These are phyloP conservation scores for Halictus quadricinctus DNA, from an alignment of 2,888 invertebrate genomes.

Conservation along the genomic window DNA sequence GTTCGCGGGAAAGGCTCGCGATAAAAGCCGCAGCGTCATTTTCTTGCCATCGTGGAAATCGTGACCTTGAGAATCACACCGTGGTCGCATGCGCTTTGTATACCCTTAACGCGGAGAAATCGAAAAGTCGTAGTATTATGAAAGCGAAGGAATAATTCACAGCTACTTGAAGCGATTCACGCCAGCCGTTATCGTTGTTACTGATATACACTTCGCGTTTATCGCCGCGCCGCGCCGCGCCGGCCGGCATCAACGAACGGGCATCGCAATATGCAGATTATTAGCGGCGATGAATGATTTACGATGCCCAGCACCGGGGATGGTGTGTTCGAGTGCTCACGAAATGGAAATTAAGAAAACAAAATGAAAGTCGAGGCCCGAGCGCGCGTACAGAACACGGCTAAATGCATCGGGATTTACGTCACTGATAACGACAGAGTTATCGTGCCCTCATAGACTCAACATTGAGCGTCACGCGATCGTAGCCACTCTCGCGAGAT, in stretches of 20 bases:
- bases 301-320: not conserved
- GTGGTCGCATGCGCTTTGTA: not conserved
- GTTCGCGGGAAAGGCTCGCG: not conserved
- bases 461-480: constrained; percentile 51
- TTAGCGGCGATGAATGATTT: constrained; percentile 26
- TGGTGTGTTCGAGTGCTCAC: not conserved
- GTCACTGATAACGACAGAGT: constrained; percentile 58
- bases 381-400: not conserved
- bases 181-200: not conserved
- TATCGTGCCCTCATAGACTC: constrained; percentile 59
- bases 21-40: not conserved
- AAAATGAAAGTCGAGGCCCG: not conserved
- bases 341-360: not conserved
- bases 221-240: not conserved
- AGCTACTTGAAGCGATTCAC: not conserved
- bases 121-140: not conserved
- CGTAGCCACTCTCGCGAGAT: constrained; percentile 12
- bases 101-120: not conserved
- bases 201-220: not conserved
- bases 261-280: not conserved
- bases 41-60: not conserved
- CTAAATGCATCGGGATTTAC: not conserved
- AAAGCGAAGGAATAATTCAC: not conserved
- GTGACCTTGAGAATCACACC: not conserved
- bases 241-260: not conserved